Evolutionary conservation across 2,888 invertebrate species (phyloP).

Genomic region (Stenodera caucasica): DNA sequence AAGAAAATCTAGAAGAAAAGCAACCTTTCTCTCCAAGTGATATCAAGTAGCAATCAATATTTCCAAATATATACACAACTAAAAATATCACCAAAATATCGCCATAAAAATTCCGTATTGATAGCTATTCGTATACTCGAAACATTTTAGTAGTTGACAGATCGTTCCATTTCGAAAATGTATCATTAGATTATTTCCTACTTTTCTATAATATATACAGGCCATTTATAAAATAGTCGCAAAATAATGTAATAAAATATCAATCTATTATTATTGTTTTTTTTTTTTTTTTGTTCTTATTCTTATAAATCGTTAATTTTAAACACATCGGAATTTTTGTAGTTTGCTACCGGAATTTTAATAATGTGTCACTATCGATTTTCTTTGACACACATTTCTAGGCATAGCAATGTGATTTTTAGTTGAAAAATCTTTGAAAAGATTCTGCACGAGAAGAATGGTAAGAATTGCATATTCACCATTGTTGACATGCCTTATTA

Average conservation of each 20-base stretch:
- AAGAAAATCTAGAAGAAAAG: too few relatives aligned
- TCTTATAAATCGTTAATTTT: too few relatives aligned
- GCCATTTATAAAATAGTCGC: background rate
- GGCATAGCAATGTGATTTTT: too few relatives aligned
- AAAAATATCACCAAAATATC: background rate
- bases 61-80: background rate
- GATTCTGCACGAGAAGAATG: too few relatives aligned
- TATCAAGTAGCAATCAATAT: background rate
- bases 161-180: conserved; percentile 6
- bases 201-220: background rate
- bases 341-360: too few relatives aligned
- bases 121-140: background rate
- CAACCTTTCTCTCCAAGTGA: too few relatives aligned
- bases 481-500: background rate
- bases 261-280: too few relatives aligned
- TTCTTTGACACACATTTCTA: too few relatives aligned
- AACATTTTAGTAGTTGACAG: conserved; percentile 5
- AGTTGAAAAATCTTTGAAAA: too few relatives aligned
- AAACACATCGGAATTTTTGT: too few relatives aligned
- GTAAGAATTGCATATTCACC: background rate
- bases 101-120: background rate
- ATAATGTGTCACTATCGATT: too few relatives aligned
- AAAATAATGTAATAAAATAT: background rate
- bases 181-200: conserved; percentile 5
- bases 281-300: too few relatives aligned